Evolutionary conservation across 2,113 vertebrate genomes (phyloP).

Genomic region (Petromus typicus): DNA sequence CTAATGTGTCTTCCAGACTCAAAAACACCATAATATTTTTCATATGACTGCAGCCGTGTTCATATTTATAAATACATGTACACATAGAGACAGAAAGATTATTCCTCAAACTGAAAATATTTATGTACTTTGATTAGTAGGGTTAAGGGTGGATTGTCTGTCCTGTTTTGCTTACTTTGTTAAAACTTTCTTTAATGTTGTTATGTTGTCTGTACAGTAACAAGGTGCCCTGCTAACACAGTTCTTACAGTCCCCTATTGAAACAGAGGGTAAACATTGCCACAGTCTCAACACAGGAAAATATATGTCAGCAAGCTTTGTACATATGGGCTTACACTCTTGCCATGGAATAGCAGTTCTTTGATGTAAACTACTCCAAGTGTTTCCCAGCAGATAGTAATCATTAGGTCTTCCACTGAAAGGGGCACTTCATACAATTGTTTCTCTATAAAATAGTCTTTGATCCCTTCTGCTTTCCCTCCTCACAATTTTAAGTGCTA

Average conservation of each 20-base stretch:
- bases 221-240: neutral
- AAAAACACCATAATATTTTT: constrained; percentile 79
- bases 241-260: constrained; percentile 73
- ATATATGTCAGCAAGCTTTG: constrained; percentile 75
- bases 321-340: constrained; percentile 71
- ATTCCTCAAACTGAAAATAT: constrained; percentile 46
- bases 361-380: constrained; percentile 78
- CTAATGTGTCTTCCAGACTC: constrained; percentile 81
- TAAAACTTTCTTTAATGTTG: neutral
- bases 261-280: constrained; percentile 75
- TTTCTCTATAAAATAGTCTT: constrained; percentile 71
- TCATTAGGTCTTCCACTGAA: constrained; percentile 79
- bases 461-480: constrained; percentile 67
- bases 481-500: constrained; percentile 46
- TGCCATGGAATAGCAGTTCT: constrained; percentile 79
- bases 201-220: neutral
- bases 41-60: neutral
- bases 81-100: neutral
- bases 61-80: neutral
- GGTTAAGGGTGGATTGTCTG: neutral
- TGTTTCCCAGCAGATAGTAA: constrained; percentile 83
- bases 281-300: constrained; percentile 76
- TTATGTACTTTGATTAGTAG: constrained; percentile 40
- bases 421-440: constrained; percentile 76
- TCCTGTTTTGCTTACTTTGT: neutral